A percentile compares a stretch with the other conserved stretches of the same genome.
Conservation (phyloP, 2,797 vertebrate genomes). For the Hippocampus kuda region DNA sequence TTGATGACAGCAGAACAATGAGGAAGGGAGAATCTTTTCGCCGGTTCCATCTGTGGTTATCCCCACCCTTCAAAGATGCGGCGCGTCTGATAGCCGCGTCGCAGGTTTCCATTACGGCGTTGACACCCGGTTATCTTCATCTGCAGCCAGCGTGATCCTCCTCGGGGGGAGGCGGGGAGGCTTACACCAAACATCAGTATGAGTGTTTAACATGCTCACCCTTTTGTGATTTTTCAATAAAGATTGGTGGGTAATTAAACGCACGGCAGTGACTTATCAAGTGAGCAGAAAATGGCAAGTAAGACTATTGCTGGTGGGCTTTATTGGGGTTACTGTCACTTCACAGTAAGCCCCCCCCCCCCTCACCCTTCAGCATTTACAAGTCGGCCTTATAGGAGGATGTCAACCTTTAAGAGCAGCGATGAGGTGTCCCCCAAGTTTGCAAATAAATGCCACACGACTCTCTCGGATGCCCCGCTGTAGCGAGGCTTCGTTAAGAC, state of each 20-base stretch:
- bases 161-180: constrained; percentile 41
- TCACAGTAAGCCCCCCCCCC: neutral
- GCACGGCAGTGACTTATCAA: constrained; percentile 34
- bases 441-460: constrained; percentile 64
- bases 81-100: constrained; percentile 67
- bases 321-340: constrained; percentile 25
- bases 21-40: constrained; percentile 61
- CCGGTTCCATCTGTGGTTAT: constrained; percentile 40
- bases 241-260: constrained; percentile 47
- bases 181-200: constrained; percentile 51
- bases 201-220: constrained; percentile 50
- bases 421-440: constrained; percentile 42
- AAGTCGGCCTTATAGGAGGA: constrained; percentile 51
- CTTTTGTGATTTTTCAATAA: constrained; percentile 54
- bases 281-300: constrained; percentile 18
- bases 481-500: constrained; percentile 32
- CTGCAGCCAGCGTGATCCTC: constrained; percentile 55
- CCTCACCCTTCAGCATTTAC: constrained; percentile 20
- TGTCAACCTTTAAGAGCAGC: constrained; percentile 64
- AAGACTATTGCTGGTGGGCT: constrained; percentile 28
- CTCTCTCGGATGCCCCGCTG: constrained; percentile 51
- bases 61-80: constrained; percentile 63
- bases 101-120: constrained; percentile 76
- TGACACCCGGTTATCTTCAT: constrained; percentile 75
- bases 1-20: constrained; percentile 82